These are phyloP conservation scores for Eumacrocentrus americanus DNA, from an alignment of 2,888 invertebrate genomes.

Conservation along the genomic window DNA sequence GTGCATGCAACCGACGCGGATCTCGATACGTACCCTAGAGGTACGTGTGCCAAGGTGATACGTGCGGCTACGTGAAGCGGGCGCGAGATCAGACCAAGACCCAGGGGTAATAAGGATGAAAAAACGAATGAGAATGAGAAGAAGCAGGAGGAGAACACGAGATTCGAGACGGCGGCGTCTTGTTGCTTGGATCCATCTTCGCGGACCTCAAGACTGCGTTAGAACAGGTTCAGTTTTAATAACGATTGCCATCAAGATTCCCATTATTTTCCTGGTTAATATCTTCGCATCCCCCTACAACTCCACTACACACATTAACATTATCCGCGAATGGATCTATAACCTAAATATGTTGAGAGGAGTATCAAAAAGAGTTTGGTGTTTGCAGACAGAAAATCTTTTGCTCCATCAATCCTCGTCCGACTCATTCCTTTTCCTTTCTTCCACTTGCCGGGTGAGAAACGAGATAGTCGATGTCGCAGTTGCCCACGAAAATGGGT, in stretches of 20 bases:
- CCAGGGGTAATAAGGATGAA: constrained; percentile 20
- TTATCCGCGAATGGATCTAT: background rate
- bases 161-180: constrained; percentile 16
- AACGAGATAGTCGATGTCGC: constrained; percentile 5
- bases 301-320: background rate
- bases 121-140: constrained; percentile 15
- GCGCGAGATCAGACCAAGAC: constrained; percentile 11
- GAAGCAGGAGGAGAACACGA: constrained; percentile 24
- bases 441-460: background rate
- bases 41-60: constrained; percentile 29
- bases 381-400: background rate
- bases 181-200: constrained; percentile 32
- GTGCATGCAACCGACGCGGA: constrained; percentile 19
- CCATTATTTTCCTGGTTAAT: constrained; percentile 15
- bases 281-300: background rate
- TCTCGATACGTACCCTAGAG: constrained; percentile 12
- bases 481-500: constrained; percentile 37
- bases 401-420: background rate
- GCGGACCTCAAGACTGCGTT: background rate
- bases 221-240: constrained; percentile 18
- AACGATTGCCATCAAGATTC: constrained; percentile 18
- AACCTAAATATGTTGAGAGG: background rate
- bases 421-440: background rate
- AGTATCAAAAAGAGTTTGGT: background rate
- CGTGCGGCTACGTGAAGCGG: constrained; percentile 15